Percentiles rank a stretch among this genome's conserved stretches.
phyloP scores from a whole-genome alignment of 2,888 invertebrate species.

The Spisula solida region DNA sequence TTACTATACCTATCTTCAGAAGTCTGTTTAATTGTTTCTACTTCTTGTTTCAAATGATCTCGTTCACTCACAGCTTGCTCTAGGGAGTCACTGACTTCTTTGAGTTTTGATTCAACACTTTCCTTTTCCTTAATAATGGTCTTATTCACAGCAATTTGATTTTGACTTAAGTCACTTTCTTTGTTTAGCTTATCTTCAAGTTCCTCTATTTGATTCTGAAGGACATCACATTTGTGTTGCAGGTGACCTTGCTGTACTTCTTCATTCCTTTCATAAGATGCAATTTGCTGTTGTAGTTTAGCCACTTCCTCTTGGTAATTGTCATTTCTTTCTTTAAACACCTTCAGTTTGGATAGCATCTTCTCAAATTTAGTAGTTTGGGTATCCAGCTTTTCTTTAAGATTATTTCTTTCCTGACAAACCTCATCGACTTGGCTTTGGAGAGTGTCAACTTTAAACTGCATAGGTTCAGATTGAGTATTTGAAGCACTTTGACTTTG shows the following conservation, averaged over 20 bases:
- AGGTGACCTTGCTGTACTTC: slow-evolving; percentile 45
- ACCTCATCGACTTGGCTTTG: slow-evolving; percentile 33
- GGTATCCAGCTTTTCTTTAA: slow-evolving; percentile 43
- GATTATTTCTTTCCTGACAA: slow-evolving; percentile 78
- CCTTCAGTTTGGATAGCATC: slow-evolving; percentile 94
- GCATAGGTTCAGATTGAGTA: slow-evolving; percentile 5
- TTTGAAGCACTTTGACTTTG: slow-evolving; percentile 25
- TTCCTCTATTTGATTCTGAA: slow-evolving; percentile 39
- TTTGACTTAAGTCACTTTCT: slow-evolving; percentile 43
- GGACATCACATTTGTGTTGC: slow-evolving; percentile 55
- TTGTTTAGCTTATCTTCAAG: slow-evolving; percentile 50
- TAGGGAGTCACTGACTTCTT: slow-evolving; percentile 28
- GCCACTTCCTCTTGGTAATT: slow-evolving; percentile 62
- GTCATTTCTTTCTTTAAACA: slow-evolving; percentile 90
- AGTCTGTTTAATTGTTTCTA: slow-evolving; percentile 62
- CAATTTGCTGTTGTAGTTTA: slow-evolving; percentile 55
- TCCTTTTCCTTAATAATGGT: slow-evolving; percentile 70
- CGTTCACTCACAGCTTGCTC: not conserved
- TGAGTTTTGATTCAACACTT: slow-evolving; percentile 40
- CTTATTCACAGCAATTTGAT: slow-evolving; percentile 41
- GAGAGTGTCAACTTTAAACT: slow-evolving; percentile 29
- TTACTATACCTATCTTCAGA: slow-evolving; percentile 27
- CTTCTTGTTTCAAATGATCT: slow-evolving; percentile 51
- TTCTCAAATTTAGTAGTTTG: slow-evolving; percentile 69
- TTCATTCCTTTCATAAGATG: slow-evolving; percentile 56